Evolutionary conservation across 2,113 vertebrate species (phyloP).

Genomic region (Phocoena phocoena): DNA sequence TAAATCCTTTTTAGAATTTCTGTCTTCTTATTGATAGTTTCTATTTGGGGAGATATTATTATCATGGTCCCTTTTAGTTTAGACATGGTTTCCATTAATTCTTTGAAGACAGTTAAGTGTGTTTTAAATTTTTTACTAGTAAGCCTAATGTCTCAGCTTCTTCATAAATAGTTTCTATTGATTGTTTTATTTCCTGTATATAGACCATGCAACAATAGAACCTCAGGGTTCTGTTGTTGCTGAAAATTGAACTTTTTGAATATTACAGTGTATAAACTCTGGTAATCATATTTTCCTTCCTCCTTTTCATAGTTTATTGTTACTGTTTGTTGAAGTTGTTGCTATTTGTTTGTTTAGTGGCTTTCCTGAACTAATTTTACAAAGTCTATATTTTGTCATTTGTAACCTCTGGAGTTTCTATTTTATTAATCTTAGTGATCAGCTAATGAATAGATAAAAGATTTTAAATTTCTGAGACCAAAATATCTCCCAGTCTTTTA

Average conservation of each 20-base stretch:
- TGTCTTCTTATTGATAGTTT: not conserved
- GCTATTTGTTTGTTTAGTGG: not conserved
- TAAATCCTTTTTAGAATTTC: not conserved
- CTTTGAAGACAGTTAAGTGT: not conserved
- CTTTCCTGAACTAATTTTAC: not conserved
- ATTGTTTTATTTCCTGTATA: not conserved
- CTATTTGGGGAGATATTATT: not conserved
- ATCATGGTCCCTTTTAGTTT: not conserved
- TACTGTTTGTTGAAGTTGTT: not conserved
- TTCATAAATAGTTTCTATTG: not conserved
- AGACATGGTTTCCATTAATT: not conserved
- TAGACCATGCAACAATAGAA: not conserved
- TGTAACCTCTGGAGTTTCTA: not conserved
- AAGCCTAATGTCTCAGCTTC: not conserved
- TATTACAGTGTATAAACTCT: not conserved
- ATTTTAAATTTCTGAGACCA: not conserved
- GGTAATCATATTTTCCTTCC: not conserved
- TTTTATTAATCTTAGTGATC: not conserved
- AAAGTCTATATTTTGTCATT: not conserved
- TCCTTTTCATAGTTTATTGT: not conserved
- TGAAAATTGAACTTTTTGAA: not conserved
- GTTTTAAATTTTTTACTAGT: not conserved
- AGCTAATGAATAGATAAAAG: not conserved
- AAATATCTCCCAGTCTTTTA: not conserved
- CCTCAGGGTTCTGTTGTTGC: not conserved